phyloP scores from a whole-genome alignment of 2,888 invertebrate genomes.

The Eristalinus aeneus region DNA sequence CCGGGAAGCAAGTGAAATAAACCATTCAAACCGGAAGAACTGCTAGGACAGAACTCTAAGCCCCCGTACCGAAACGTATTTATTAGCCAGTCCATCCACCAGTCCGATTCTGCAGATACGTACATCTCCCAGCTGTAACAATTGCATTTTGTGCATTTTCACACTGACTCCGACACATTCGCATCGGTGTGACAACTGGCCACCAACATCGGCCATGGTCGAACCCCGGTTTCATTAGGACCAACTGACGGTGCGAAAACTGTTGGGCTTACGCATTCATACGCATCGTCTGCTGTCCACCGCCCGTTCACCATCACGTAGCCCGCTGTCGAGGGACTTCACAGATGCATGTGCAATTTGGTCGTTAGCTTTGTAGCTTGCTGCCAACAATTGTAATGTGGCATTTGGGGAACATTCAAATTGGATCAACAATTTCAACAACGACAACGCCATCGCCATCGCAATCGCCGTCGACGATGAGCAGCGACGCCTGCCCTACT shows the following conservation, averaged over 20 bases:
- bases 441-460: neutral
- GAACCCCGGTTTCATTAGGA: constrained; percentile 56
- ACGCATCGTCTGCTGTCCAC: constrained; percentile 10
- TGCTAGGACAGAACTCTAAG: constrained; percentile 47
- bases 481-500: constrained; percentile 23
- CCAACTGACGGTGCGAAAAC: constrained; percentile 67
- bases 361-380: constrained; percentile 64
- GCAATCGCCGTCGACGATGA: neutral
- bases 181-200: constrained; percentile 44
- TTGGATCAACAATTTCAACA: constrained; percentile 67
- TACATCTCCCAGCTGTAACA: constrained; percentile 63
- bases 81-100: constrained; percentile 58
- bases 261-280: constrained; percentile 55
- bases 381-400: constrained; percentile 68
- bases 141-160: constrained; percentile 62
- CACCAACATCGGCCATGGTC: constrained; percentile 11
- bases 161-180: constrained; percentile 22
- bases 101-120: constrained; percentile 24
- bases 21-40: constrained; percentile 64
- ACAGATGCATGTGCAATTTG: constrained; percentile 39
- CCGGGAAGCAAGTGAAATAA: constrained; percentile 56
- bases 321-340: constrained; percentile 9
- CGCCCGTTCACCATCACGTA: neutral
- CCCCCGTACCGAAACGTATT: constrained; percentile 58
- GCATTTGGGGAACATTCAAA: constrained; percentile 66